Base-by-base conservation (phyloP, 2,888 invertebrate genomes). In the Brachylomia viminalis region DNA sequence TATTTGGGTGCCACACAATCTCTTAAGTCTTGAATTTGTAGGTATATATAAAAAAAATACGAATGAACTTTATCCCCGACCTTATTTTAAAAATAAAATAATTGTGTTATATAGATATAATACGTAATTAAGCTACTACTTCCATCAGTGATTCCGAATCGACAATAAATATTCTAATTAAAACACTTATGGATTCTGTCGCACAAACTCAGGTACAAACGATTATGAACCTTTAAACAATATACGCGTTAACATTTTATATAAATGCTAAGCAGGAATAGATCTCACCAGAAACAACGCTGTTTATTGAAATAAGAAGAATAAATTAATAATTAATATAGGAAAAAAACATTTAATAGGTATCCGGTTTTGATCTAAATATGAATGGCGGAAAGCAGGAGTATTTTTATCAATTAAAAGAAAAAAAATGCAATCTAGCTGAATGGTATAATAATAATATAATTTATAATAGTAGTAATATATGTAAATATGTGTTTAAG, bases 241-340 rank as follows among this genome's bases (percentile, higher is more conserved):
- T 33, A 54, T 54, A 5, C 23, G 17, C 17, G 10, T n/a, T 33
- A 13, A 4, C 30, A 38, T 64, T 27, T 13, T 23, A 23, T 33
- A 47, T 59, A 42, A 69, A 20, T 1, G 4, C 13, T 8, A 15
- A 71, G 59, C 42, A 23, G 23, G 38, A 38, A 69, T 59, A 0
- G 10, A 58, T 38, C 30, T 15, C 2, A 17, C 23, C 49, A 13
- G 10, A 59, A 30, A 52, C 4, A 61, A 33, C 38, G 1, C 7
- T 13, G 17, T 74, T 38, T 13, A n/a, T 58, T 10, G 0, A 47
- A 56, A 47, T 64, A 11, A 30, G 1, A 74, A n/a, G 27, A 59
- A 74, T 62, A 71, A 27, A 71, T 49, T 4, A 33, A 73, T 54
- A 17, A 72, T 69, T 0, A 69, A 23, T 17, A 13, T 17, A 30